Base-by-base conservation (phyloP, 2,113 vertebrate species). In the Callopanchax toddi region DNA sequence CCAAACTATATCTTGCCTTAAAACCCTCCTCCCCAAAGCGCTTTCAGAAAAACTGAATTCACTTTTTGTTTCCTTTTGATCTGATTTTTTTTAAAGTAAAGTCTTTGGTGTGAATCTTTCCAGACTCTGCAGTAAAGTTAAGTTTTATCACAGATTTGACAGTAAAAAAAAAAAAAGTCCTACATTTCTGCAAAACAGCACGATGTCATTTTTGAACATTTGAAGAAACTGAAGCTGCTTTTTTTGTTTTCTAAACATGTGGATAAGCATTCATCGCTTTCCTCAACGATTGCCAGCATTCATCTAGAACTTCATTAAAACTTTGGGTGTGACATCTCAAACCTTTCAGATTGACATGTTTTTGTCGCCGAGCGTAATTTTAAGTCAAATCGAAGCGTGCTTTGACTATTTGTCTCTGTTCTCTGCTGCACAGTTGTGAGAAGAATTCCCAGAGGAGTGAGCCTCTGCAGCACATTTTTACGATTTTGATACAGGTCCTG, bases 381-480 rank as follows among this genome's bases (percentile, higher is more conserved):
- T 26, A 63, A 77, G 64, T 81, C 74, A 60, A 70, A 62, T 69
- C 25, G 32, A 71, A 76, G 40, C 71, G 25, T 48, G 11, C 67
- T 74, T 78, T 64, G 67, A 76, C 46, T 26, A 57, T 60, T 67
- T 2, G 42, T 34, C 71, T 73, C 58, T 76, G 43, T 78, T 76
- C 64, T 65, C 21, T 1, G 49, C 65, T 72, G n/a, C 53, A 39
- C 66, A 60, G 82, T 83, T 79, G 65, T 36, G 40, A 37, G 54
- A 58, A 67, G 72, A 71, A 82, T 80, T 86, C 82, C 76, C 76
- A 53, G 64, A 72, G 76, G 79, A 65, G 53, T 11, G 55, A 70
- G 52, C 65, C 45, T 44, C 74, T 70, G 77, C 72, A 25, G 73
- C 77, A 58, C 66, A 12, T 67, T 53, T n/a, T 43, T 58, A 66